Evolutionary conservation across 2,113 vertebrate species (phyloP), one percentile per base, ranked within the genome.

Genomic region (Halichoerus grypus): DNA sequence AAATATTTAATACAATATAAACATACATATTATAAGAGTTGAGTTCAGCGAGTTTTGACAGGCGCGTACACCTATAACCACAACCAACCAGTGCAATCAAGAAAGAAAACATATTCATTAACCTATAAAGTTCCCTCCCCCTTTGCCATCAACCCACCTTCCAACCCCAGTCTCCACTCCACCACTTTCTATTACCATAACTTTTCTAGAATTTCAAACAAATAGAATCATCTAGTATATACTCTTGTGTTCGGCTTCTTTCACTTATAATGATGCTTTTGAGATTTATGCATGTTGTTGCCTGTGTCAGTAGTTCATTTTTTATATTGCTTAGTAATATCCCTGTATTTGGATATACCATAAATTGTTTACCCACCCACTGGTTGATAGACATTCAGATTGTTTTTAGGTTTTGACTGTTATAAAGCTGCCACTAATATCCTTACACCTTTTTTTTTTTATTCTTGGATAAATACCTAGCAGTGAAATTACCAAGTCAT

Each of bases 131-230:
- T 71, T 39, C 22, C 63, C 42, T 81, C 15, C 28, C 33, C 3
- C 28, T 92, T 95, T 63, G 5, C n/a, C 53, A 36, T 55, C 28
- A 72, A 15, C 9, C 63, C 63, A 15, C 31, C 49, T 28, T 55
- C 31, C 24, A 46, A 42, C 28, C 14, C 1, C 31, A 11, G 36
- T 72, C 42, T n/a, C 22, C 16, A 51, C 74, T 57, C 16, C 3
- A 55, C 36, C 55, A 33, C 46, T 77, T 77, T 67, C 49, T 71
- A 36, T 76, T 82, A 55, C 31, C 31, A 87, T 28, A 87, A 6
- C 24, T 72, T 51, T 53, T 92, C 82, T 92, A 87, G 39, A 80
- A 80, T 80, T 95, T 79, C 63, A 80, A 61, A 63, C 71, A 81
- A 80, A 80, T 61, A 53, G 72, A 92, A 51, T 87, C 33, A 39